Evolutionary conservation across 2,797 vertebrate species (phyloP).

Genomic region (Macropodus opercularis): DNA sequence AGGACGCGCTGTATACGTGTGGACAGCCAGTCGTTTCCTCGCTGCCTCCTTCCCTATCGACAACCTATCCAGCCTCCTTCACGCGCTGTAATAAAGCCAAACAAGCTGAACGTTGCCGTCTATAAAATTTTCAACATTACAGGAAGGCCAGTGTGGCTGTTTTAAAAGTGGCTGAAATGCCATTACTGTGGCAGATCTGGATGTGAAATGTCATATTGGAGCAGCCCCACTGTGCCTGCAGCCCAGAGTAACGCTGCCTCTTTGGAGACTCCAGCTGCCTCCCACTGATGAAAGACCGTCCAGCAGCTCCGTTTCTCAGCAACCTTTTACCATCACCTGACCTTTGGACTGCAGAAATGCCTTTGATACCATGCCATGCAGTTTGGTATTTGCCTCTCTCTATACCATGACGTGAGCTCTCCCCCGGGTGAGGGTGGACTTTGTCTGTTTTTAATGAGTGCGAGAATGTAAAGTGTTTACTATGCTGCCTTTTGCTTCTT

Average conservation of each 20-base stretch:
- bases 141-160: constrained; percentile 74
- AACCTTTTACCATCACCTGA: constrained; percentile 85
- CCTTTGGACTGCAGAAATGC: constrained; percentile 82
- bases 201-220: constrained; percentile 85
- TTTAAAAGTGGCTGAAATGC: constrained; percentile 85
- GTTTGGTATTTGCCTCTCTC: constrained; percentile 76
- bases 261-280: constrained; percentile 79
- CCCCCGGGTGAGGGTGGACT: constrained; percentile 50
- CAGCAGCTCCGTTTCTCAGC: constrained; percentile 76
- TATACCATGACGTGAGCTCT: constrained; percentile 63
- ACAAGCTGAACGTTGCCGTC: constrained; percentile 58
- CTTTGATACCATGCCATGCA: constrained; percentile 81
- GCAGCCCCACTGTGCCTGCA: constrained; percentile 79
- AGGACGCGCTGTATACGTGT: not conserved
- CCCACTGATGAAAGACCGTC: constrained; percentile 81
- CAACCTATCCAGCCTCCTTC: constrained; percentile 58
- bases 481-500: constrained; percentile 60
- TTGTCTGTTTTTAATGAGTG: constrained; percentile 75
- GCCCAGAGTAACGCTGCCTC: constrained; percentile 70
- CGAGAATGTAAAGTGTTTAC: constrained; percentile 76
- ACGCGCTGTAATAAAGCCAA: constrained; percentile 64
- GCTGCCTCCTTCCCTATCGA: constrained; percentile 41
- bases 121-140: constrained; percentile 71
- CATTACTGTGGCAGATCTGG: constrained; percentile 82
- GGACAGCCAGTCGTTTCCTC: constrained; percentile 49